Conservation (phyloP, 2,797 vertebrate species). For the Sebastes variabilis region DNA sequence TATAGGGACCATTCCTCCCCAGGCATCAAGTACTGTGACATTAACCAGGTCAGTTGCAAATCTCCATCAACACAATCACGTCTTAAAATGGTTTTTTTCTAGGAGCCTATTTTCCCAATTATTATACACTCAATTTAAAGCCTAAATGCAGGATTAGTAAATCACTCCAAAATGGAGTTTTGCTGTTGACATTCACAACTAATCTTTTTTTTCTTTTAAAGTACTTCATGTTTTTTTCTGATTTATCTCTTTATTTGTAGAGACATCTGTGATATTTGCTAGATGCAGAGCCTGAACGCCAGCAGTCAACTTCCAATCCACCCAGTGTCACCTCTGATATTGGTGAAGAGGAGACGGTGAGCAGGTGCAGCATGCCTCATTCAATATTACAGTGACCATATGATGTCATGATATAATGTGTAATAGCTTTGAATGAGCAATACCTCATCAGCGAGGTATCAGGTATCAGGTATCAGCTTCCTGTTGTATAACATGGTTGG, state of each 20-base stretch:
- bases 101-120: too few relatives aligned
- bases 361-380: too few relatives aligned
- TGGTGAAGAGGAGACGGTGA: background rate
- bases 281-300: background rate
- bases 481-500: background rate
- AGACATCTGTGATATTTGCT: fast-evolving
- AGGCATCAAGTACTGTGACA: too few relatives aligned
- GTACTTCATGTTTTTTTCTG: background rate
- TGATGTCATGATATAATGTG: background rate
- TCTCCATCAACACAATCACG: too few relatives aligned
- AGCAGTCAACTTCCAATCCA: background rate
- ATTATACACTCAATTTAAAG: too few relatives aligned
- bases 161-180: background rate
- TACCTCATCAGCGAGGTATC: background rate
- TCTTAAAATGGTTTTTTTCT: too few relatives aligned
- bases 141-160: background rate
- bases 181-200: background rate
- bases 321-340: background rate
- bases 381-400: too few relatives aligned
- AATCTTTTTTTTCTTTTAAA: background rate
- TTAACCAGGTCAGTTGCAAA: too few relatives aligned
- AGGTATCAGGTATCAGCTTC: background rate
- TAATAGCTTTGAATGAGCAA: background rate
- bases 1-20: too few relatives aligned
- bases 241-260: background rate